Evolutionary conservation across 1,140 invertebrate genomes (phyloP), one percentile per base, ranked within the genome.

Genomic region (Drosophila orena): DNA sequence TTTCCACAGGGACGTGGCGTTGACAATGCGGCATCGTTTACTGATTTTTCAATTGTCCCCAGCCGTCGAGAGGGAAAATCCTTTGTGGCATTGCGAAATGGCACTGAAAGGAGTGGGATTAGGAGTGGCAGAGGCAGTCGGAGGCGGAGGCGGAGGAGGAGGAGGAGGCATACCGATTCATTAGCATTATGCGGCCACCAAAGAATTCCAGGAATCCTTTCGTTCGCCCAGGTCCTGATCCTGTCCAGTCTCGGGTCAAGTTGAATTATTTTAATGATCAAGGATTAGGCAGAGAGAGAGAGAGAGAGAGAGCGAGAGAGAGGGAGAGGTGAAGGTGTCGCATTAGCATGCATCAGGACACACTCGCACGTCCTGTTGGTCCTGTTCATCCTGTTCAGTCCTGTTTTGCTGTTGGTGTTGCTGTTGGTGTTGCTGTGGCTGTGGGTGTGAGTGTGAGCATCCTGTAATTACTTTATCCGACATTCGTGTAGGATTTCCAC

Each of bases 401-500:
- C 24, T 52, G 10, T 34, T 11, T 27, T 11, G 1, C 0, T 24
- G 0, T 15, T 37, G 70, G 55, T 27, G 42, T 50, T 70, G 2
- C 2, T n/a, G 4, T 24, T n/a, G n/a, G n/a, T n/a, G n/a, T n/a
- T n/a, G n/a, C n/a, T n/a, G 30, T 24, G 22, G 69, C 55, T 27
- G 42, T 43, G 60, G 44, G 37, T n/a, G 43, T 20, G 24, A 6
- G 47, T 35, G 17, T 30, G 58, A 71, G 72, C 78, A 77, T 59
- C 61, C 68, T 79, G 80, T 84, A 84, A 83, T 83, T 83, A 83
- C 79, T 81, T 81, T 61, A 81, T 81, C 79, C 71, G 46, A 60
- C 44, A 59, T 57, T 78, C 79, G 59, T 83, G 62, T 83, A 69
- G 75, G 79, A 83, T 83, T 83, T 74, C 75, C 74, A 81, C 73